Evolutionary conservation across 2,888 invertebrate species (phyloP), one percentile per base, ranked within the genome.

Genomic region (Aricia artaxerxes): DNA sequence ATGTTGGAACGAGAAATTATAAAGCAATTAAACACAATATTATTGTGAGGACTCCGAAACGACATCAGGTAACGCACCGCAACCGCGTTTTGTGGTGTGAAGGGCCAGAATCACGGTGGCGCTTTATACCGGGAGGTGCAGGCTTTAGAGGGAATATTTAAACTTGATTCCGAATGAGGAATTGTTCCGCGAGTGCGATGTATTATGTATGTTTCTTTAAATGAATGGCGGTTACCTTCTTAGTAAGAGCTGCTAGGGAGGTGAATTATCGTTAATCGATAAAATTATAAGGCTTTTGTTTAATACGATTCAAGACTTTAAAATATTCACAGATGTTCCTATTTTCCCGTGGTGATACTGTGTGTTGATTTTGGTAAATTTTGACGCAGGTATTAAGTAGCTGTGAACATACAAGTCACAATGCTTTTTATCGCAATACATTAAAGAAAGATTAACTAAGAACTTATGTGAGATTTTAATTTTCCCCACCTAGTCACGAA

Each of bases 121-220:
- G 53, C 77, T 80, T 79, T 77, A 78, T 81, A 81, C 80, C 78
- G 78, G 77, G 79, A 79, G 78, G 77, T 81, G 78, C 78, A 81
- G 84, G 83, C 84, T 84, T 87, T 87, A 86, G 86, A 88, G 85
- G 84, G 87, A 88, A 89, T 89, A 90, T 88, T 88, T 87, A 86
- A 88, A 87, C 84, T 84, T 83, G 85, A 86, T 87, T 85, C 86
- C 82, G 86, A 83, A 85, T 84, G 86, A 87, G 81, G 82, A 82
- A 85, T 84, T 85, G 84, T 85, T 84, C 81, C 81, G 82, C 82
- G 82, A 83, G 83, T 81, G 82, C 82, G 79, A 84, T 84, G 85
- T 85, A 85, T 85, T 84, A 85, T 85, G 85, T 84, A 85, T 85
- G 85, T 84, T 84, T 82, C 82, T 83, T 82, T 84, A 83, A 85